Percentiles rank a stretch among this genome's conserved stretches.
Evolutionary conservation across 2,113 vertebrate species (phyloP).

Genomic region (Sinocyclocheilus grahami): DNA sequence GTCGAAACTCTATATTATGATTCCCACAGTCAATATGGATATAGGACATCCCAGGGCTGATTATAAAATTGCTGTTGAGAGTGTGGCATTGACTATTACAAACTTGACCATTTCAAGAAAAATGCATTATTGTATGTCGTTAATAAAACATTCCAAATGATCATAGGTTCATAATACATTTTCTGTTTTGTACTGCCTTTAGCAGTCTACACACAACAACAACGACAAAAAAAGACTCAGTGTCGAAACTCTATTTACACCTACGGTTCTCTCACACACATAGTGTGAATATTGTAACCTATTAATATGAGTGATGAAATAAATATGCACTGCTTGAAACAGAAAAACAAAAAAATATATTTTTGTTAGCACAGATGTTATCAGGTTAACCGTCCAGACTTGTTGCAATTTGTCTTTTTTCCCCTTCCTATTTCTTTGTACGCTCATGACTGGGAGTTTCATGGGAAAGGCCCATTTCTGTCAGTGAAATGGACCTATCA

Average conservation of each 20-base stretch:
- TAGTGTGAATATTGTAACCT: background rate
- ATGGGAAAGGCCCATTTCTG: background rate
- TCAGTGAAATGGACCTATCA: conserved; percentile 31
- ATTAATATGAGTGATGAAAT: background rate
- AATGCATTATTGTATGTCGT: background rate
- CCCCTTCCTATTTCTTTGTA: background rate
- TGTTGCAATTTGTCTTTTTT: background rate
- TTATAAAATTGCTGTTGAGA: no score
- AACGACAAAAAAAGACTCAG: background rate
- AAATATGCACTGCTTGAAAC: background rate
- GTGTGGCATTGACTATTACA: no score
- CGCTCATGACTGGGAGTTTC: background rate
- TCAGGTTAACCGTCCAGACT: background rate
- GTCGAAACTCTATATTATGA: no score
- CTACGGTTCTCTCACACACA: background rate
- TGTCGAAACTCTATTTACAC: background rate
- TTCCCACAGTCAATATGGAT: no score
- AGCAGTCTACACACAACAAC: background rate
- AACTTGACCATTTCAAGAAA: no score
- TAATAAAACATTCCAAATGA: background rate
- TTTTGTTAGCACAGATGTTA: background rate
- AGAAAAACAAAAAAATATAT: background rate
- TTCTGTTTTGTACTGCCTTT: background rate
- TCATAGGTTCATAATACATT: background rate
- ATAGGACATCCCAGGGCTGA: no score